Conservation (phyloP, 2,113 vertebrate species). For the Opisthocomus hoazin region DNA sequence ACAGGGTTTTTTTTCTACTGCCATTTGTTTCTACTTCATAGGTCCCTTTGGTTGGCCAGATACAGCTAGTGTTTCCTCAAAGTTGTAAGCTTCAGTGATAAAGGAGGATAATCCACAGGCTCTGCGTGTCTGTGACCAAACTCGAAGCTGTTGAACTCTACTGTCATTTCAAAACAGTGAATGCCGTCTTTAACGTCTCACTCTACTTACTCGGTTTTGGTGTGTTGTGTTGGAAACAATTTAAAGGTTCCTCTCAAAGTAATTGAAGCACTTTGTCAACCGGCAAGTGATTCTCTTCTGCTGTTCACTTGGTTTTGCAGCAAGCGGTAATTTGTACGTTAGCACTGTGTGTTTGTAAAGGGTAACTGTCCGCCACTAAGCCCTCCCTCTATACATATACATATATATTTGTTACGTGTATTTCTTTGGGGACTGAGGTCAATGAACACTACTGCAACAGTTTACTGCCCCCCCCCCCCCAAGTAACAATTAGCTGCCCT, state of each 20-base stretch:
- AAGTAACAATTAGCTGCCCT: neutral
- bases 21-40: constrained; percentile 53
- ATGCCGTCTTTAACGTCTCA: neutral
- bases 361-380: neutral
- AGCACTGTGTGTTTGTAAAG: constrained; percentile 20
- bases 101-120: neutral
- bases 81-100: constrained; percentile 4
- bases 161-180: neutral
- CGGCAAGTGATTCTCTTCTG: constrained; percentile 1
- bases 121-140: constrained; percentile 7
- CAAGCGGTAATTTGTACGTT: constrained; percentile 60
- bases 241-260: neutral
- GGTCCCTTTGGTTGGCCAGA: neutral
- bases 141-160: neutral
- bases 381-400: neutral
- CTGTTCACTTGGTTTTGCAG: constrained; percentile 30
- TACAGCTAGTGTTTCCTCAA: neutral
- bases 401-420: neutral
- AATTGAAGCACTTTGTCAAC: constrained; percentile 27
- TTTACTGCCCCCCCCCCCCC: neutral
- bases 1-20: neutral
- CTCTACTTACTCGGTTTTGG: neutral
- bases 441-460: neutral
- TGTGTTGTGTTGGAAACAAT: constrained; percentile 6
- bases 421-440: neutral